phyloP scores from a whole-genome alignment of 2,797 vertebrate genomes.

The Pangasius mekongensis region DNA sequence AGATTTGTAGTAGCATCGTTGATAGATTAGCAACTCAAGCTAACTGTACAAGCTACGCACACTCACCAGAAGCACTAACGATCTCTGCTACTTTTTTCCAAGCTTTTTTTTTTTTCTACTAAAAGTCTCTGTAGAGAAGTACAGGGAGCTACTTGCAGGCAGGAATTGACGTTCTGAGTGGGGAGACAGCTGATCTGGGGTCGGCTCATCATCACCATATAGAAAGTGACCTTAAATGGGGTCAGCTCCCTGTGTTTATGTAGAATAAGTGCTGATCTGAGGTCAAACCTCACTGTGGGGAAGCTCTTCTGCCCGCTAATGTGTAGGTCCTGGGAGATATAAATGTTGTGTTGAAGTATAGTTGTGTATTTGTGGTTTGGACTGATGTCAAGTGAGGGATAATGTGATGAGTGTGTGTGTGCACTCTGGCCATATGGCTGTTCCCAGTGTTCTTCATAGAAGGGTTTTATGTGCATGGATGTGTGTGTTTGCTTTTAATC shows the following conservation, averaged over 20 bases:
- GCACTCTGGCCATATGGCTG: neutral
- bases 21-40: neutral
- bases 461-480: neutral
- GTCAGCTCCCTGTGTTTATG: neutral
- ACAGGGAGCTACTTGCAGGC: neutral
- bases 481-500: neutral
- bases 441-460: neutral
- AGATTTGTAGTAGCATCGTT: neutral
- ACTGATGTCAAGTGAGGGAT: neutral
- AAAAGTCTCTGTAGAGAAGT: neutral
- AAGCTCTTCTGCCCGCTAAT: neutral
- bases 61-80: neutral
- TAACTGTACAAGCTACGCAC: neutral
- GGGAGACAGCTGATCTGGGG: neutral
- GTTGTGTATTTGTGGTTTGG: conserved; percentile 6
- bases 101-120: neutral
- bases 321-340: neutral
- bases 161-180: neutral
- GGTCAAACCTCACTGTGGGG: neutral
- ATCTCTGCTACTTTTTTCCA: neutral
- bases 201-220: neutral
- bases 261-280: neutral
- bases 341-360: conserved; percentile 1
- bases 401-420: neutral
- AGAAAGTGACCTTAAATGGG: neutral